These are phyloP conservation scores for Puntigrus tetrazona DNA, from an alignment of 2,113 vertebrate species.

Conservation along the genomic window DNA sequence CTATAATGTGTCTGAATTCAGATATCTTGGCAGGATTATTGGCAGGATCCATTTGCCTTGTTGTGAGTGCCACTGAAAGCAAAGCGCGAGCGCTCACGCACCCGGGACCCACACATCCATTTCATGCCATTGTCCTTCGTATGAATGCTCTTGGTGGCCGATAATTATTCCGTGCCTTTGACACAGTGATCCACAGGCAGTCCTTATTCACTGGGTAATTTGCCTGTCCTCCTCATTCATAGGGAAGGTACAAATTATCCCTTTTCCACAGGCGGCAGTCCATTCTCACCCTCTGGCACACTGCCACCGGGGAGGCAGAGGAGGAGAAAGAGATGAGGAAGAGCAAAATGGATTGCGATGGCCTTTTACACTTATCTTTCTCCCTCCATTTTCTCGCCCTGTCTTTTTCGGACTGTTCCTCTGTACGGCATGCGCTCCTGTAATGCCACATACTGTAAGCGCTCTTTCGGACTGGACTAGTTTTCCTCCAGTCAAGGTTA, in stretches of 20 bases:
- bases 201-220: slow-evolving; percentile 99
- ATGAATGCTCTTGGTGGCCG: slow-evolving; percentile 51
- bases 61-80: slow-evolving; percentile 41
- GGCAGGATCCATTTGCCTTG: slow-evolving; percentile 45
- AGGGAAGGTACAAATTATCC: slow-evolving; percentile 99
- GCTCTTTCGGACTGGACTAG: background rate
- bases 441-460: background rate
- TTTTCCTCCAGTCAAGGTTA: background rate
- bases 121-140: slow-evolving; percentile 42
- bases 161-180: slow-evolving; percentile 66
- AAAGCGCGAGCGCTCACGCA: background rate
- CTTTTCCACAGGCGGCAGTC: slow-evolving; percentile 83
- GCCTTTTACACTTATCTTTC: slow-evolving; percentile 42
- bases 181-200: slow-evolving; percentile 97
- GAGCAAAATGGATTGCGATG: slow-evolving; percentile 34
- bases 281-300: slow-evolving; percentile 75
- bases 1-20: slow-evolving; percentile 71
- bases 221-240: slow-evolving; percentile 97
- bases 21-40: slow-evolving; percentile 46
- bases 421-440: background rate
- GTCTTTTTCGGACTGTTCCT: background rate
- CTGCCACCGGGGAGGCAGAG: slow-evolving; percentile 62
- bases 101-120: slow-evolving; percentile 39
- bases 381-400: background rate
- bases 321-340: slow-evolving; percentile 68